These are phyloP conservation scores for Plestiodon gilberti DNA, from an alignment of 2,113 vertebrate species.

Conservation along the genomic window DNA sequence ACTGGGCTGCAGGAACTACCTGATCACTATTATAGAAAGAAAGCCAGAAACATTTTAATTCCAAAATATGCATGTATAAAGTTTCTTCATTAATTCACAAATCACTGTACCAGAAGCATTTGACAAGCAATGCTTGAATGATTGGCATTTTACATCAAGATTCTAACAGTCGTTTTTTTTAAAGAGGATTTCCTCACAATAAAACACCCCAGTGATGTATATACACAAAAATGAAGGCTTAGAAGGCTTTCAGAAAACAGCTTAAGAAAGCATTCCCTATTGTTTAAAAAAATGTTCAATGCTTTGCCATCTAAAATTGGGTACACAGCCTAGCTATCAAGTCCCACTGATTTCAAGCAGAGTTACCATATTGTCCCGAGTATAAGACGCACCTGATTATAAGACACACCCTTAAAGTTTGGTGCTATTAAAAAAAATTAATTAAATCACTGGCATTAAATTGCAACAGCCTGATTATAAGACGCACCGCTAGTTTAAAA, in stretches of 20 bases:
- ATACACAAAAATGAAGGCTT: neutral
- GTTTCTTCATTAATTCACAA: neutral
- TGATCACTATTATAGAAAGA: constrained; percentile 79
- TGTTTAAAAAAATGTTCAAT: neutral
- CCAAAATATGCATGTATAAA: no score
- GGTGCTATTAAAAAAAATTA: no score
- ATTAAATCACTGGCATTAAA: no score
- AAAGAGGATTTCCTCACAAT: neutral
- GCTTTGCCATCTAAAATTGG: neutral
- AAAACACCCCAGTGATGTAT: fast-evolving
- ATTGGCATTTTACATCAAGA: neutral
- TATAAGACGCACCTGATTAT: no score
- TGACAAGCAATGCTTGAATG: neutral
- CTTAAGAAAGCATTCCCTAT: neutral
- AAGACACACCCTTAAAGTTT: no score
- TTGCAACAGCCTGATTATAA: no score
- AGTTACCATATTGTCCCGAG: no score
- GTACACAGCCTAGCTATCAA: neutral
- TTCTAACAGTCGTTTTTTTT: neutral
- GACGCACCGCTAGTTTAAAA: no score
- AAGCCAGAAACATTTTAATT: fast-evolving
- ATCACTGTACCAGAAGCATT: no score
- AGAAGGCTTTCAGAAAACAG: no score
- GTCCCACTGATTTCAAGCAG: neutral
- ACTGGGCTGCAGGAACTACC: constrained; percentile 82